phyloP scores from a whole-genome alignment of 2,113 vertebrate species.

The Aptenodytes patagonicus region DNA sequence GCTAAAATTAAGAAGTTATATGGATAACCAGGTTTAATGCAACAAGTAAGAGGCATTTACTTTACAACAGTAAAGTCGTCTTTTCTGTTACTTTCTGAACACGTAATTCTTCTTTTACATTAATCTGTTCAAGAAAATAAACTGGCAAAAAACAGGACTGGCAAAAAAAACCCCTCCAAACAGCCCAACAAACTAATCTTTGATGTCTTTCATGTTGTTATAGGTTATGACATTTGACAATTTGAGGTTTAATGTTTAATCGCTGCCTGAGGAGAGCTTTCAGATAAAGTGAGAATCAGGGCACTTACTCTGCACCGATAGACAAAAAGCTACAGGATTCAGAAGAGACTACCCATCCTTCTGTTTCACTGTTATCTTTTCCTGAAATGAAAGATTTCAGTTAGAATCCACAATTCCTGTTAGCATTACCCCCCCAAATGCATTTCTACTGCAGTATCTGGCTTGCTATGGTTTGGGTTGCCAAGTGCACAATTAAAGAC shows the following conservation, averaged over 20 bases:
- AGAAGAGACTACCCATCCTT: constrained; percentile 98
- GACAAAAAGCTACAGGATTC: constrained; percentile 99
- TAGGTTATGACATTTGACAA: not conserved
- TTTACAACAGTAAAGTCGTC: not conserved
- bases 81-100: not conserved
- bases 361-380: constrained; percentile 83
- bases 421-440: not conserved
- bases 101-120: not conserved
- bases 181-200: not conserved
- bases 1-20: not conserved
- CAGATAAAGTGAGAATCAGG: not conserved
- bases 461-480: not conserved
- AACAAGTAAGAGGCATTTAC: not conserved
- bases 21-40: not conserved
- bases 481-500: not conserved
- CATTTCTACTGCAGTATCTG: not conserved
- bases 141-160: not conserved
- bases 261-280: not conserved
- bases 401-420: not conserved
- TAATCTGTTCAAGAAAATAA: not conserved
- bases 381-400: constrained; percentile 60
- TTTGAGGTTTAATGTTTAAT: not conserved
- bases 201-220: not conserved
- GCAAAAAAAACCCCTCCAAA: not conserved
- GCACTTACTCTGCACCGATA: constrained; percentile 91